These are phyloP conservation scores for Xenotilapia leptura DNA, from an alignment of 2,113 vertebrate genomes.

Conservation along the genomic window DNA sequence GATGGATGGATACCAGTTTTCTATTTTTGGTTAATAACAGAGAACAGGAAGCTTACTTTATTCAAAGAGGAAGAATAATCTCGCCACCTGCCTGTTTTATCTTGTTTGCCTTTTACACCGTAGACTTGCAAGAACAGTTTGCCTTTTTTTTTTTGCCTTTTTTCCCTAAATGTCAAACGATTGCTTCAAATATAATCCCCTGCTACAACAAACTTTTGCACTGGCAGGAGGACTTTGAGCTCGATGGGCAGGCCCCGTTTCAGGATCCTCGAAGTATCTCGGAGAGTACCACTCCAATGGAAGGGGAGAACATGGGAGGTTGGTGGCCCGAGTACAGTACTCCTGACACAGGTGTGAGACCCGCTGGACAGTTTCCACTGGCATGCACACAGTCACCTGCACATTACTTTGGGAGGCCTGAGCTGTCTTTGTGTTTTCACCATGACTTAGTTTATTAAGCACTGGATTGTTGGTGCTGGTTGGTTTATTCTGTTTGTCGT, in stretches of 20 bases:
- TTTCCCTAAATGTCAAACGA: neutral
- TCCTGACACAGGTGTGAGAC: conserved; percentile 85
- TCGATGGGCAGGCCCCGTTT: conserved; percentile 69
- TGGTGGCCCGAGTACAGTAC: conserved; percentile 92
- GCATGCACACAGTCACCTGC: conserved; percentile 77
- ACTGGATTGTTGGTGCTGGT: conserved; percentile 14
- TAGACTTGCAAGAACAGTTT: neutral
- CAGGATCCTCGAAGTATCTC: conserved; percentile 63
- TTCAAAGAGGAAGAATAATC: neutral
- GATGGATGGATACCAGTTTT: neutral
- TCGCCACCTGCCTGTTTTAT: neutral
- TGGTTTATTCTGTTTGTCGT: neutral
- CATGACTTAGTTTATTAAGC: neutral
- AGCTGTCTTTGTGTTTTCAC: conserved; percentile 38
- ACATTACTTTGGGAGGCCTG: conserved; percentile 8
- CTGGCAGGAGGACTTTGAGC: conserved; percentile 79
- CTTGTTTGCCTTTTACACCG: accelerated
- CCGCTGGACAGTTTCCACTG: conserved; percentile 75
- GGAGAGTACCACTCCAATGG: conserved; percentile 72
- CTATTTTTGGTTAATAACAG: neutral
- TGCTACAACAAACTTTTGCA: neutral
- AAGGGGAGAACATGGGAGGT: conserved; percentile 94
- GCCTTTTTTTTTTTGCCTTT: neutral
- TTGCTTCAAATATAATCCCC: neutral
- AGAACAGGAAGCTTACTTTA: neutral